Conservation (phyloP, 2,888 invertebrate genomes). For the Chesias legatella region DNA sequence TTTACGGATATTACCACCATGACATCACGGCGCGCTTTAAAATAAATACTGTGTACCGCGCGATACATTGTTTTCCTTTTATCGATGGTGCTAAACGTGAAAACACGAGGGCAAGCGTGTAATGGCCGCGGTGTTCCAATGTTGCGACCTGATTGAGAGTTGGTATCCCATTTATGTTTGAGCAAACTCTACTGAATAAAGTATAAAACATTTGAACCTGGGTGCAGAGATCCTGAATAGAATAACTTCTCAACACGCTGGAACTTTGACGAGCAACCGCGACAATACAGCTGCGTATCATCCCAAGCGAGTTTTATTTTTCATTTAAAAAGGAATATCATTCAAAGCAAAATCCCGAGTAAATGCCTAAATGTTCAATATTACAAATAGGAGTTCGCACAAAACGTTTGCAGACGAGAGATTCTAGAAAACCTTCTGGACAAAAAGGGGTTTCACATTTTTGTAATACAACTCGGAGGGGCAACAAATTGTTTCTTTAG, state of each 20-base stretch:
- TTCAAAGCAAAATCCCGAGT: too few species aligned
- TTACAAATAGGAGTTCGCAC: slow-evolving; percentile 7
- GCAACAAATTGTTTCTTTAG: slow-evolving; percentile 27
- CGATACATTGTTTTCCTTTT: slow-evolving; percentile 42
- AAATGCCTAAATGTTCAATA: neutral
- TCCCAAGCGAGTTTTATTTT: too few species aligned
- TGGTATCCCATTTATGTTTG: too few species aligned
- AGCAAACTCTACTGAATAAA: too few species aligned
- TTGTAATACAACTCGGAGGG: slow-evolving; percentile 7
- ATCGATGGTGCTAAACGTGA: slow-evolving; percentile 32
- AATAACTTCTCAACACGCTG: too few species aligned
- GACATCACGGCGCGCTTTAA: slow-evolving; percentile 37
- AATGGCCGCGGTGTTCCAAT: slow-evolving; percentile 7
- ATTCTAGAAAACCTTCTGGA: slow-evolving; percentile 9
- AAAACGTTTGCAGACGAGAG: slow-evolving; percentile 11
- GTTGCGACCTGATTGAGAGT: slow-evolving; percentile 1
- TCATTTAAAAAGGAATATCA: too few species aligned
- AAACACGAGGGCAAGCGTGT: slow-evolving; percentile 22
- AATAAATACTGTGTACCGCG: slow-evolving; percentile 33
- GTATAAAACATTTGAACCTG: too few species aligned
- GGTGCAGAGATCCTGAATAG: too few species aligned
- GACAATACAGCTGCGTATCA: too few species aligned
- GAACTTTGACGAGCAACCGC: too few species aligned
- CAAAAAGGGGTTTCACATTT: slow-evolving; percentile 11
- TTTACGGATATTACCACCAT: slow-evolving; percentile 22